These are phyloP conservation scores for Gallinago nigripennis DNA, from an alignment of 2,797 vertebrate genomes.

Conservation along the genomic window DNA sequence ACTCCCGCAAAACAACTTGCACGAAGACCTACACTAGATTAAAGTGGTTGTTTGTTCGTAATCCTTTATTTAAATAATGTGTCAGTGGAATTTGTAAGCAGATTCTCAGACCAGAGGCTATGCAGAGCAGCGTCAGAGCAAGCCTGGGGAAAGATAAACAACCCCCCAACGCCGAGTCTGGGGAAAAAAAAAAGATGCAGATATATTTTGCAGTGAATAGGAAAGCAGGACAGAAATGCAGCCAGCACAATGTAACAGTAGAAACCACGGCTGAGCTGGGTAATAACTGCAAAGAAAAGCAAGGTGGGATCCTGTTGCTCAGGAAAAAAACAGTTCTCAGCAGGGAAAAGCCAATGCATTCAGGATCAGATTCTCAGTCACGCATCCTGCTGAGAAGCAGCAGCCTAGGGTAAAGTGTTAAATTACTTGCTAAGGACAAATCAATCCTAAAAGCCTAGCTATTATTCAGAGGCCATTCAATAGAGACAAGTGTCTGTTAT, in stretches of 20 bases:
- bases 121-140: background rate
- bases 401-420: background rate
- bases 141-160: background rate
- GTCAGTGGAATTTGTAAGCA: background rate
- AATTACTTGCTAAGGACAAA: slow-evolving; percentile 38
- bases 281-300: slow-evolving; percentile 9
- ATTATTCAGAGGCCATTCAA: background rate
- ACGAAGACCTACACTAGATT: background rate
- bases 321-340: background rate
- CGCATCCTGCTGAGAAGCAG: slow-evolving; percentile 18
- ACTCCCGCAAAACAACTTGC: background rate
- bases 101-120: background rate
- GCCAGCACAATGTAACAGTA: background rate
- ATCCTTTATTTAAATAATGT: background rate
- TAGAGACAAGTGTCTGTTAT: background rate
- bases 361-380: slow-evolving; percentile 36
- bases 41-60: background rate
- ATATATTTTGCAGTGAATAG: background rate
- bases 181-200: background rate
- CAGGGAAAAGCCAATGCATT: slow-evolving; percentile 11
- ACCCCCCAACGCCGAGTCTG: background rate
- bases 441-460: slow-evolving; percentile 19
- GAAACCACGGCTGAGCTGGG: background rate
- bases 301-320: slow-evolving; percentile 22
- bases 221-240: background rate